Percentiles rank a stretch among this genome's conserved stretches.
These are phyloP conservation scores for Menidia menidia DNA, from an alignment of 2,797 vertebrate species.

Conservation along the genomic window DNA sequence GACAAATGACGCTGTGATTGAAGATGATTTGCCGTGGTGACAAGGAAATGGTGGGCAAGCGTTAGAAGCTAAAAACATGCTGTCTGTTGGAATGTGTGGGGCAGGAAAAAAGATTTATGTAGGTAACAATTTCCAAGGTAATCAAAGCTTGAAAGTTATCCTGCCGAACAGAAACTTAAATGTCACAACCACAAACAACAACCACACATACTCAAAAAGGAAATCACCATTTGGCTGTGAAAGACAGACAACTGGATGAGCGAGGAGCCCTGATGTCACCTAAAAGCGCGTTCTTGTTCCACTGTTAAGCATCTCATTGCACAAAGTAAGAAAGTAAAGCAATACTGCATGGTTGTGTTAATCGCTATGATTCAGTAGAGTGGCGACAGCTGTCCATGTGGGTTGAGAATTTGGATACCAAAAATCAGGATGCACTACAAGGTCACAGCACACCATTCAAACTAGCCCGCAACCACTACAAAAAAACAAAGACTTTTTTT, in stretches of 20 bases:
- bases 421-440: slow-evolving; percentile 61
- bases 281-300: slow-evolving; percentile 59
- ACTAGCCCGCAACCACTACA: slow-evolving; percentile 65
- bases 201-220: slow-evolving; percentile 43
- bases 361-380: slow-evolving; percentile 68
- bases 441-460: slow-evolving; percentile 62
- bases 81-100: slow-evolving; percentile 82
- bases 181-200: slow-evolving; percentile 53
- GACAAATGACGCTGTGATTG: slow-evolving; percentile 21
- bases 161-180: slow-evolving; percentile 69
- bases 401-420: slow-evolving; percentile 56
- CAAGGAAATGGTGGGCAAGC: slow-evolving; percentile 34
- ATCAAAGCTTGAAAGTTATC: slow-evolving; percentile 50
- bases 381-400: slow-evolving; percentile 56
- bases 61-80: slow-evolving; percentile 65
- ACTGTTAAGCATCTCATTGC: slow-evolving; percentile 75
- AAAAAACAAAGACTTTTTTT: slow-evolving; percentile 63
- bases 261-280: slow-evolving; percentile 32
- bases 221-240: slow-evolving; percentile 60
- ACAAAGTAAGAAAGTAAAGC: slow-evolving; percentile 69
- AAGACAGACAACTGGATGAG: slow-evolving; percentile 38
- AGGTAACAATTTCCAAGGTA: slow-evolving; percentile 33
- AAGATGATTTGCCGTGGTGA: slow-evolving; percentile 40
- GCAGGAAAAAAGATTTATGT: slow-evolving; percentile 63
- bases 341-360: slow-evolving; percentile 80